phyloP scores from a whole-genome alignment of 2,113 vertebrate species.

The Crotalus tigris region DNA sequence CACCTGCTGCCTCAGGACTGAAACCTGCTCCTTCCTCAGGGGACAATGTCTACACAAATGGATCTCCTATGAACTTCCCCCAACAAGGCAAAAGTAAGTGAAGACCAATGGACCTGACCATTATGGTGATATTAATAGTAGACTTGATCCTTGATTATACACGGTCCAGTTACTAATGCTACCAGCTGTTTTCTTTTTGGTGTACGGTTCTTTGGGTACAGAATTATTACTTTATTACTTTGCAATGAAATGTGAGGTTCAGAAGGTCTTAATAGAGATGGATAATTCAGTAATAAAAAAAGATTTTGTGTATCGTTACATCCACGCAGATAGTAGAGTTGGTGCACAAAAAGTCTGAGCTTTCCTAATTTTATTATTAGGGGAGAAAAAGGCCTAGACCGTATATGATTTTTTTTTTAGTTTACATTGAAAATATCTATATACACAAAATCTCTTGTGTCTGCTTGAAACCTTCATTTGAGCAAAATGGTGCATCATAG shows the following conservation, averaged over 20 bases:
- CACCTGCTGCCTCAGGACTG: conserved; percentile 90
- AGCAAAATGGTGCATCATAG: background rate
- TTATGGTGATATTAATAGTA: background rate
- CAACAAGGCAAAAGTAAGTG: conserved; percentile 91
- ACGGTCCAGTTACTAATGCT: background rate
- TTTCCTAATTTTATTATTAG: background rate
- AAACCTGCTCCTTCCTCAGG: conserved; percentile 88
- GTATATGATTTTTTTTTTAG: background rate
- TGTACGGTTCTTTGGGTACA: background rate
- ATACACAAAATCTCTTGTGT: background rate
- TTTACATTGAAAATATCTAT: background rate
- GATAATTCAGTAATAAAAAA: background rate
- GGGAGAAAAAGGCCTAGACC: background rate
- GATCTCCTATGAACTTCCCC: conserved; percentile 87
- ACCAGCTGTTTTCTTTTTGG: background rate
- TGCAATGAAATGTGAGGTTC: background rate
- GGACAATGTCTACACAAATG: conserved; percentile 88
- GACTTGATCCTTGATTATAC: background rate
- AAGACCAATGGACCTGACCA: accelerated
- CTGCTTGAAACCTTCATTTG: background rate
- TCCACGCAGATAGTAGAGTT: background rate
- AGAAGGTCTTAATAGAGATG: background rate
- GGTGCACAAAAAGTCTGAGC: background rate
- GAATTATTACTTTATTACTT: background rate
- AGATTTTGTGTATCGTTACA: background rate